Evolutionary conservation across 2,113 vertebrate species (phyloP).

Genomic region (Dryoscopus gambensis): DNA sequence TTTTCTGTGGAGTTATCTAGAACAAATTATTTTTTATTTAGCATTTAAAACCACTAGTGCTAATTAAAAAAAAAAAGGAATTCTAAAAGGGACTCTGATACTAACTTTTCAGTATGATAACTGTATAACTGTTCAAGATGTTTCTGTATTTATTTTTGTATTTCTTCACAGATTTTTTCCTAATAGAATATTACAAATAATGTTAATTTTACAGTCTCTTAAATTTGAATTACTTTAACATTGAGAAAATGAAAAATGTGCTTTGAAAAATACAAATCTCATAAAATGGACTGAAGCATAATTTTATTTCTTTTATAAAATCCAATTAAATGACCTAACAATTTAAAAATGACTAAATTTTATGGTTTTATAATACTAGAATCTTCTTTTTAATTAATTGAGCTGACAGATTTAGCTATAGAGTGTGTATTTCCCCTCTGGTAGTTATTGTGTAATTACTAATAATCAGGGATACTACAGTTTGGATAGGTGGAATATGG

Average conservation of each 20-base stretch:
- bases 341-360: conserved; percentile 71
- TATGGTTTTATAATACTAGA: conserved; percentile 82
- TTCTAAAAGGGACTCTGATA: not conserved
- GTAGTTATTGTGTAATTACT: conserved; percentile 80
- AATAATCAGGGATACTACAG: conserved; percentile 83
- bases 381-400: conserved; percentile 89
- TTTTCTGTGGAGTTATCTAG: not conserved
- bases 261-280: conserved; percentile 61
- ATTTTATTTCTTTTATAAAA: conserved; percentile 51
- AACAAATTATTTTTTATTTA: not conserved
- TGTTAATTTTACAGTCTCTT: conserved; percentile 35
- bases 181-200: conserved; percentile 31
- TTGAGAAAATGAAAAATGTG: not conserved
- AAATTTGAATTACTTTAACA: conserved; percentile 38
- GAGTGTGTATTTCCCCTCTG: conserved; percentile 82
- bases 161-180: conserved; percentile 41
- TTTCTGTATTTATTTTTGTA: conserved; percentile 8
- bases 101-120: not conserved
- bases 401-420: conserved; percentile 82
- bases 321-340: conserved; percentile 54
- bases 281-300: conserved; percentile 26
- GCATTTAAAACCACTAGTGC: not conserved
- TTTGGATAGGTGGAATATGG: conserved; percentile 76
- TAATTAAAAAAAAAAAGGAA: not conserved
- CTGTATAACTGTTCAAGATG: not conserved